Evolutionary conservation across 2,113 vertebrate genomes (phyloP), one percentile per base, ranked within the genome.

Genomic region (Gnathonemus echidnorhynchus): DNA sequence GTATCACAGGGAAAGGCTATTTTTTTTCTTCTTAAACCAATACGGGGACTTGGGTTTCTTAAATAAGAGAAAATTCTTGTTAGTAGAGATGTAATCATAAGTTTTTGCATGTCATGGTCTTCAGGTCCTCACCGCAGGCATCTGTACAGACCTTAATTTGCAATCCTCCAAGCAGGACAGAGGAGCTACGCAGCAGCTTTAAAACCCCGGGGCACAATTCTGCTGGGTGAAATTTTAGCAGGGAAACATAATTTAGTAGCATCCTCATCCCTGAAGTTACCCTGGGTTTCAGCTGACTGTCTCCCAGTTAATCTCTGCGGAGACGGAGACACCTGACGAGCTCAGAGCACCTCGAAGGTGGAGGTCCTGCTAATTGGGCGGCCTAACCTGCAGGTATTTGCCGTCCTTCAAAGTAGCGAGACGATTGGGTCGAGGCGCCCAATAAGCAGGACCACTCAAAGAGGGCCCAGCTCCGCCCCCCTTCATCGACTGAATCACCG

Each of bases 191-290:
- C 45, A 48, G 24, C 45, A 45, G 8, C 42, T 88, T 49, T 74
- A 50, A 74, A 49, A 88, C 49, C 70, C n/a, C 31, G 24, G 46
- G 27, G 62, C 58, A 52, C 31, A 5, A 19, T 49, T 45, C 88
- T 77, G 46, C 49, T 19, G 35, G 62, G 7, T 13, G 27, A 50
- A 52, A 74, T 52, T 53, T 27, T 48, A 83, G 31, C 31, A 10
- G 88, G 70, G 70, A 46, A 83, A 53, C 15, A 50, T 80, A 89
- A 89, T 89, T 89, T 74, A 49, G 3, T 46, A 48, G 46, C 45
- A 50, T n/a, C 24, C 17, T 52, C 27, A 74, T 83, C n/a, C 70
- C 88, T 42, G 88, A 83, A 70, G 88, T 50, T 83, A 52, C 48
- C 31, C 27, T 35, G 6, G 46, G 19, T 45, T 52, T 89, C 49